phyloP scores from a whole-genome alignment of 2,888 invertebrate genomes.

The Pardosa pseudoannulata region DNA sequence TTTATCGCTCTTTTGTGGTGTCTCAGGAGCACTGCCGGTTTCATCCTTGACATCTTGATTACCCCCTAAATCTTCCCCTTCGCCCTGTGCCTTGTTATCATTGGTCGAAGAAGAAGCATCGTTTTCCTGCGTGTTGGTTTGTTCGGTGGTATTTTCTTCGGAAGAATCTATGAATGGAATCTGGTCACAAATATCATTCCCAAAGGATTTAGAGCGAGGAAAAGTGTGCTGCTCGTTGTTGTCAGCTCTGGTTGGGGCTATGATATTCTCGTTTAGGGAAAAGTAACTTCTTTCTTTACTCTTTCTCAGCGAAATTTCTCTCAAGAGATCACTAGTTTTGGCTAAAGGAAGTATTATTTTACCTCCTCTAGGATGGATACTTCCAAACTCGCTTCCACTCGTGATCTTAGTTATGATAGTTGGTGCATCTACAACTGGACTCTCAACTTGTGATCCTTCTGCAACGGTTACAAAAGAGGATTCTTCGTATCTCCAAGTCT shows the following conservation, averaged over 20 bases:
- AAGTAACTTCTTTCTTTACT: constrained; percentile 39
- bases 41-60: not conserved
- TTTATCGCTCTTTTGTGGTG: constrained; percentile 22
- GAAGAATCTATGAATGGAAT: constrained; percentile 52
- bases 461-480: constrained; percentile 39
- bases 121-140: not conserved
- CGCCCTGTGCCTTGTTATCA: not conserved
- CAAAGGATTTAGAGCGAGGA: constrained; percentile 47
- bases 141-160: constrained; percentile 15
- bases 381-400: not conserved
- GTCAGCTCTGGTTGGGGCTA: not conserved
- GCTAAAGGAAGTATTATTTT: constrained; percentile 4
- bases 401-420: too few species aligned
- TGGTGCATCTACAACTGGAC: not conserved
- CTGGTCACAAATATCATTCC: constrained; percentile 33
- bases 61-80: not conserved
- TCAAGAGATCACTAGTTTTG: not conserved
- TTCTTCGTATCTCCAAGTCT: constrained; percentile 27
- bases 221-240: not conserved
- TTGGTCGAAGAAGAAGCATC: not conserved
- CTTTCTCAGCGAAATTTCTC: not conserved
- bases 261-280: constrained; percentile 14
- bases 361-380: not conserved
- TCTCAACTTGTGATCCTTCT: not conserved
- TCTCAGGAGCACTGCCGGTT: not conserved